Evolutionary conservation across 2,113 vertebrate species (phyloP).

Genomic region (Ornithorhynchus anatinus): DNA sequence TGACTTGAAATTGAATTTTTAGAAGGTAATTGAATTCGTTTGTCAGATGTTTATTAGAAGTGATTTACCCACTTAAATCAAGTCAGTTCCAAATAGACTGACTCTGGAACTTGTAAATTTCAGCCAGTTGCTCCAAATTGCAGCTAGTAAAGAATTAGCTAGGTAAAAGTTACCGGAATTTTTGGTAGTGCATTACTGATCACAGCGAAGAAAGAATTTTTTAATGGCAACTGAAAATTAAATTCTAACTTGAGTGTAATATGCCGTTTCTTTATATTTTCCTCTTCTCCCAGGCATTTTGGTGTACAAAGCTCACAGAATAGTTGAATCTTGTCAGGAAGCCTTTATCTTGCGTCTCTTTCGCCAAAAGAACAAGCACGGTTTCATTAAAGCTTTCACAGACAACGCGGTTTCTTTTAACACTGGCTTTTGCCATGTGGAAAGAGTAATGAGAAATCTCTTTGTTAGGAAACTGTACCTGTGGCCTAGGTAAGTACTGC

Average conservation of each 20-base stretch:
- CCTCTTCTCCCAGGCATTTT: conserved; percentile 79
- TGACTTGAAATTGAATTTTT: no score
- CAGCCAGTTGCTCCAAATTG: no score
- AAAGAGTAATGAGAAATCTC: conserved; percentile 96
- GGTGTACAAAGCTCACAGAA: conserved; percentile 91
- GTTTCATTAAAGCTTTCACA: conserved; percentile 98
- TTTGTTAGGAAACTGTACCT: conserved; percentile 95
- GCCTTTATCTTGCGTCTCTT: conserved; percentile 95
- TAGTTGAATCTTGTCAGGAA: conserved; percentile 96
- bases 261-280: background rate
- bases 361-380: conserved; percentile 96
- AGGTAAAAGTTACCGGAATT: no score
- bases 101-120: no score
- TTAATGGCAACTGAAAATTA: background rate
- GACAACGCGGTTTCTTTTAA: conserved; percentile 92
- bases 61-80: no score
- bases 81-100: no score
- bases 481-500: conserved; percentile 88
- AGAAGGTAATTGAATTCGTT: no score
- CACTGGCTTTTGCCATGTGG: conserved; percentile 94
- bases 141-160: no score
- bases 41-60: no score
- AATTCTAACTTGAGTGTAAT: background rate
- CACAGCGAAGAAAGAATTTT: background rate
- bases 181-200: no score